Conservation (phyloP, 2,797 vertebrate species). For the Girardinus metallicus region DNA sequence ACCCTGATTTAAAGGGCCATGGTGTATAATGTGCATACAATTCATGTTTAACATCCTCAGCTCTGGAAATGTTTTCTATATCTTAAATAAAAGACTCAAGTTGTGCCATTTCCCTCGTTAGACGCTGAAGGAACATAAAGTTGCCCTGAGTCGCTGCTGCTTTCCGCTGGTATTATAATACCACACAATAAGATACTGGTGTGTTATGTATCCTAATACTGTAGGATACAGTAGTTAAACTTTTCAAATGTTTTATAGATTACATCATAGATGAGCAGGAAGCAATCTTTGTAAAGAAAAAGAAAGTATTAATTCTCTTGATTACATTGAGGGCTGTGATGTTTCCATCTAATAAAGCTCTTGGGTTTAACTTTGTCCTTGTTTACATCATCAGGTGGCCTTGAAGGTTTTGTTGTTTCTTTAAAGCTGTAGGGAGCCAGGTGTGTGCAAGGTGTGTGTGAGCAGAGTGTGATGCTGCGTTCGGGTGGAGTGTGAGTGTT, state of each 20-base stretch:
- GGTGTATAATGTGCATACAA: background rate
- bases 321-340: background rate
- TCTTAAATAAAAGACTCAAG: background rate
- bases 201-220: too few species aligned
- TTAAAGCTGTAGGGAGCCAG: background rate
- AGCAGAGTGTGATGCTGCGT: background rate
- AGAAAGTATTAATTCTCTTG: background rate
- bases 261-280: background rate
- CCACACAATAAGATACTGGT: too few species aligned
- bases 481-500: background rate
- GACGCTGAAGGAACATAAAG: background rate
- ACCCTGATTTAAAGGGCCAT: too few species aligned
- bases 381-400: background rate
- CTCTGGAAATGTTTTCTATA: background rate
- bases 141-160: background rate
- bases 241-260: background rate
- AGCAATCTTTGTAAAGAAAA: background rate
- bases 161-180: background rate
- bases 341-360: background rate
- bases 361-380: background rate
- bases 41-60: background rate
- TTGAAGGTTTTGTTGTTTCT: background rate
- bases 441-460: background rate
- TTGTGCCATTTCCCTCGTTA: background rate
- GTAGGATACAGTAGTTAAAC: background rate